These are phyloP conservation scores for Turdus rufiventris DNA, from an alignment of 2,113 vertebrate genomes.

Conservation along the genomic window DNA sequence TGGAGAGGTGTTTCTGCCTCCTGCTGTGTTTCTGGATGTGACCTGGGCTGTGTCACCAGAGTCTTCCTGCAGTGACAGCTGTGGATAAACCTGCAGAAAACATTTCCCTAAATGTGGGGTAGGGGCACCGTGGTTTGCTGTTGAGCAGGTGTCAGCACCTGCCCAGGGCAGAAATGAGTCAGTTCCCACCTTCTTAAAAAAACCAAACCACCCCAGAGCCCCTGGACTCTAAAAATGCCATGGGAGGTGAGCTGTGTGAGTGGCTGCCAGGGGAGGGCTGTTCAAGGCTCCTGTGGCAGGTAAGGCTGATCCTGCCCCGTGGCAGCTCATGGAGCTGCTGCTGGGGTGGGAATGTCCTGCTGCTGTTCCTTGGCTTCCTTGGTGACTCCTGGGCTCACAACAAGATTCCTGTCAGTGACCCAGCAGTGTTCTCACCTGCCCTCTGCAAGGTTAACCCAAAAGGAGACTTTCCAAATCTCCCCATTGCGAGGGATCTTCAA, in stretches of 20 bases:
- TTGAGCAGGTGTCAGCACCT: background rate
- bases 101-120: rapidly evolving
- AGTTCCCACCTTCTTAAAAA: background rate
- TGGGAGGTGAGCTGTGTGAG: background rate
- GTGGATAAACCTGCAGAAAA: background rate
- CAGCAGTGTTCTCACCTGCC: background rate
- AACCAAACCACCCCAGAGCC: background rate
- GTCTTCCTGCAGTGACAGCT: background rate
- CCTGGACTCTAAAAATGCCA: background rate
- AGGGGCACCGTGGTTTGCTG: rapidly evolving
- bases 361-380: background rate
- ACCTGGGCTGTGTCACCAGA: background rate
- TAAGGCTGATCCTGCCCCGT: background rate
- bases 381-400: background rate
- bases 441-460: background rate
- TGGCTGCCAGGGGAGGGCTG: background rate
- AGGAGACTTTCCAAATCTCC: background rate
- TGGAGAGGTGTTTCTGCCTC: background rate
- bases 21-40: background rate
- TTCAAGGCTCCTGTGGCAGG: background rate
- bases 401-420: background rate
- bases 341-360: background rate
- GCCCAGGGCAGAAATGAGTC: background rate
- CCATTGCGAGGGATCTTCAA: background rate
- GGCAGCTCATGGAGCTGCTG: rapidly evolving